phyloP scores from a whole-genome alignment of 2,797 vertebrate genomes.

The Sebastes goodei region DNA sequence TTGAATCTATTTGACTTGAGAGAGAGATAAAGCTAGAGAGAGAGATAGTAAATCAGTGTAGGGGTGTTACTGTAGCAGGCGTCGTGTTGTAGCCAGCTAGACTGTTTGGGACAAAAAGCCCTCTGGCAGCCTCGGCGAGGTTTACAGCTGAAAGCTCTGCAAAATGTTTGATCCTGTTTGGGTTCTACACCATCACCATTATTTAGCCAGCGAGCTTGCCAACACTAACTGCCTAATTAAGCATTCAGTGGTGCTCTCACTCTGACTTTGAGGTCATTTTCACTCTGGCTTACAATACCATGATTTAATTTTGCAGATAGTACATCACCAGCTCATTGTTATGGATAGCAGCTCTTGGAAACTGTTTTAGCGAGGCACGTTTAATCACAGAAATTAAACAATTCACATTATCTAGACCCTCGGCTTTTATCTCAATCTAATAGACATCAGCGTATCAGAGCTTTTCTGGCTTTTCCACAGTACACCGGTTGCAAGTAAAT shows the following conservation, averaged over 20 bases:
- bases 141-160: slow-evolving; percentile 68
- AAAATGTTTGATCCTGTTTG: slow-evolving; percentile 69
- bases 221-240: slow-evolving; percentile 74
- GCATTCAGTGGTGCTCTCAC: slow-evolving; percentile 64
- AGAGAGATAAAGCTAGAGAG: background rate
- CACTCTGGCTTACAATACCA: slow-evolving; percentile 62
- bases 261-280: slow-evolving; percentile 76
- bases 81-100: slow-evolving; percentile 29
- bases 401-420: slow-evolving; percentile 40
- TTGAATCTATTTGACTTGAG: background rate
- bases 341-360: slow-evolving; percentile 56
- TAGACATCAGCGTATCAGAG: slow-evolving; percentile 19
- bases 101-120: slow-evolving; percentile 44
- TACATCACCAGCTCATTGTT: slow-evolving; percentile 64
- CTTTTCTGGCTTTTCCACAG: slow-evolving; percentile 1
- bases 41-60: background rate
- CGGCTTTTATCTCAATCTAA: slow-evolving; percentile 48
- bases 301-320: slow-evolving; percentile 69
- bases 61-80: slow-evolving; percentile 15
- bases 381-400: slow-evolving; percentile 58
- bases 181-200: slow-evolving; percentile 71
- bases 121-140: slow-evolving; percentile 53
- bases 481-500: background rate
- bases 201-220: slow-evolving; percentile 68
- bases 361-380: slow-evolving; percentile 36